Conservation (phyloP, 2,888 invertebrate genomes). For the Drosophila prostipennis region DNA sequence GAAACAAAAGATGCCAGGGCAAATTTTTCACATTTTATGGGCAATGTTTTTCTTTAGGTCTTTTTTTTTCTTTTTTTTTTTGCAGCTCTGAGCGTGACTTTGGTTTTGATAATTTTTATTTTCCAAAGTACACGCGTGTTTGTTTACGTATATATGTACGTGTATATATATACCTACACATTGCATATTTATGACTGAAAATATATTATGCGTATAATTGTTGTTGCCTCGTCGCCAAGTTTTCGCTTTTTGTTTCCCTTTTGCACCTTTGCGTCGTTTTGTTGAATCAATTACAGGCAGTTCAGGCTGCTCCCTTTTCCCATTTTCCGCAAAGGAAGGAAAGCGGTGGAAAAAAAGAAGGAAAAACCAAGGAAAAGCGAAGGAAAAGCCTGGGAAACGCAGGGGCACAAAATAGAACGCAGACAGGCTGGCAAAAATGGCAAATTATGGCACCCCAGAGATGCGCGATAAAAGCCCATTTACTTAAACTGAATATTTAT, state of each 20-base stretch:
- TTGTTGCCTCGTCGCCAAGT: constrained; percentile 56
- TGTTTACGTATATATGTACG: constrained; percentile 13
- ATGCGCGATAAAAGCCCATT: constrained; percentile 80
- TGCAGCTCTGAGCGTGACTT: constrained; percentile 36
- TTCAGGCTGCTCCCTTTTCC: constrained; percentile 20
- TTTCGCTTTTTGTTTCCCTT: constrained; percentile 58
- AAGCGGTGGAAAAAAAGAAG: constrained; percentile 1
- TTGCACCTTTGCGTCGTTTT: constrained; percentile 63
- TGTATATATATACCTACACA: constrained; percentile 3
- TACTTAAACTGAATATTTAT: constrained; percentile 80
- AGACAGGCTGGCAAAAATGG: constrained; percentile 70
- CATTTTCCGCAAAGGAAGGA: not conserved
- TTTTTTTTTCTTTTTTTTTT: constrained; percentile 17
- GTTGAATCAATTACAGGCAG: constrained; percentile 73
- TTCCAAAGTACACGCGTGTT: constrained; percentile 25
- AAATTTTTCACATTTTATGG: constrained; percentile 60
- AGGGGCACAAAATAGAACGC: constrained; percentile 31
- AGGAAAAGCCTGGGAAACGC: constrained; percentile 19
- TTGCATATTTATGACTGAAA: constrained; percentile 65
- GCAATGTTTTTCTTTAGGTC: no score
- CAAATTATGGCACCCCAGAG: constrained; percentile 80
- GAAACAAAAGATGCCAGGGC: constrained; percentile 32
- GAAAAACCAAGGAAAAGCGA: constrained; percentile 17
- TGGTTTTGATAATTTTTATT: constrained; percentile 47
- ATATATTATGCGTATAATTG: constrained; percentile 78